These are phyloP conservation scores for Acanthoscelides obtectus DNA, from an alignment of 2,888 invertebrate species.

Conservation along the genomic window DNA sequence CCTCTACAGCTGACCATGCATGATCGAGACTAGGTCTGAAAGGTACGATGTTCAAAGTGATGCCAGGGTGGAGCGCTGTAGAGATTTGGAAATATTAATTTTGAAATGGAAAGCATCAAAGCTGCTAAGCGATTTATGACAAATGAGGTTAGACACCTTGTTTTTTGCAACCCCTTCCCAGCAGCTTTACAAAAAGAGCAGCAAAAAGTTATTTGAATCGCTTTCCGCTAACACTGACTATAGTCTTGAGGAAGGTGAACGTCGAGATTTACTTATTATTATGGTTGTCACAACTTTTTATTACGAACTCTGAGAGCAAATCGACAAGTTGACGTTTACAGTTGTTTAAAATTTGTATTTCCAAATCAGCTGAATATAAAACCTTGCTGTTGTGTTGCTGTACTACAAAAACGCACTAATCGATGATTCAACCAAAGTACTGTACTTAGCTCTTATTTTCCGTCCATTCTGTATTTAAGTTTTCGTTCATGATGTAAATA, in stretches of 20 bases:
- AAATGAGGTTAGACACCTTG: too few species aligned
- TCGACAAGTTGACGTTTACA: too few species aligned
- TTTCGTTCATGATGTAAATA: not conserved
- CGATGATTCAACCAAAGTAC: not conserved
- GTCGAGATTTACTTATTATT: too few species aligned
- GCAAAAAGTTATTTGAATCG: too few species aligned
- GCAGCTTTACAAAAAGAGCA: too few species aligned
- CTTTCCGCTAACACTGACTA: too few species aligned
- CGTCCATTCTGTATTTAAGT: not conserved
- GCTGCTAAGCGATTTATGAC: too few species aligned
- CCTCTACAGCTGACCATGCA: conserved; percentile 70
- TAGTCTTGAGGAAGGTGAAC: too few species aligned
- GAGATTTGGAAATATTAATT: not conserved
- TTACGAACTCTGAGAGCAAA: too few species aligned
- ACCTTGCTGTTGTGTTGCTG: not conserved
- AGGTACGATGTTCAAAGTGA: conserved; percentile 8
- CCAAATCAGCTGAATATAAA: not conserved
- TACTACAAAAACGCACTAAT: not conserved
- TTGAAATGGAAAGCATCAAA: not conserved
- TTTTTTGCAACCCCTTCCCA: too few species aligned
- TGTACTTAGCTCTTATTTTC: not conserved
- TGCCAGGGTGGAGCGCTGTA: not conserved
- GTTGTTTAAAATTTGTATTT: not conserved
- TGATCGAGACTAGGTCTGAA: conserved; percentile 52
- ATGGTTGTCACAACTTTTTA: too few species aligned